These are phyloP conservation scores for Nephrotoma flavescens DNA, from an alignment of 2,888 invertebrate species.

Conservation along the genomic window DNA sequence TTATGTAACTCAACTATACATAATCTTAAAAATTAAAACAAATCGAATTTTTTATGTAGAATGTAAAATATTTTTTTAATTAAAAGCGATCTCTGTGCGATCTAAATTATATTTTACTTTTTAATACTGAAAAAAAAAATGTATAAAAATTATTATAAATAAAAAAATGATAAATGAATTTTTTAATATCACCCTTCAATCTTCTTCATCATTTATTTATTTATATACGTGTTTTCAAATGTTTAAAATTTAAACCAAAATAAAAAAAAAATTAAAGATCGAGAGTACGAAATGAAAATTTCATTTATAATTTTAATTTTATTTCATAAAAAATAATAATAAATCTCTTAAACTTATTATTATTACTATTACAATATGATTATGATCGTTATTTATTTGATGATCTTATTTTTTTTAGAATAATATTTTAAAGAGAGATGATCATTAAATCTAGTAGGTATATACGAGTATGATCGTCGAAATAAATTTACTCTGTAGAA, in stretches of 20 bases:
- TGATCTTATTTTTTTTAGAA: neutral
- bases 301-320: slow-evolving; percentile 4
- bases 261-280: neutral
- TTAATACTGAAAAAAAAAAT: neutral
- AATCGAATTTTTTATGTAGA: neutral
- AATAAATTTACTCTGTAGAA: neutral
- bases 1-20: neutral
- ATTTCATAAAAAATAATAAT: slow-evolving; percentile 1
- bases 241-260: neutral
- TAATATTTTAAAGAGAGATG: neutral
- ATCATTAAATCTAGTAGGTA: neutral
- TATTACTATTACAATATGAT: neutral
- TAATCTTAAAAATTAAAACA: neutral
- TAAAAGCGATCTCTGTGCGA: neutral
- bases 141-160: neutral
- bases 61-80: neutral
- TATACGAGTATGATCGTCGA: neutral
- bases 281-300: neutral
- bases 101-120: neutral
- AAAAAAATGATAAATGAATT: neutral
- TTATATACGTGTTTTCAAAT: neutral
- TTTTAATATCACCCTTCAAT: neutral
- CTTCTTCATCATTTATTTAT: neutral
- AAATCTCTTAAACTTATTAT: neutral
- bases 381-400: neutral